Percentiles rank a stretch among this genome's conserved stretches.
Evolutionary conservation across 2,797 vertebrate species (phyloP).

Genomic region (Triplophysa bombifrons): DNA sequence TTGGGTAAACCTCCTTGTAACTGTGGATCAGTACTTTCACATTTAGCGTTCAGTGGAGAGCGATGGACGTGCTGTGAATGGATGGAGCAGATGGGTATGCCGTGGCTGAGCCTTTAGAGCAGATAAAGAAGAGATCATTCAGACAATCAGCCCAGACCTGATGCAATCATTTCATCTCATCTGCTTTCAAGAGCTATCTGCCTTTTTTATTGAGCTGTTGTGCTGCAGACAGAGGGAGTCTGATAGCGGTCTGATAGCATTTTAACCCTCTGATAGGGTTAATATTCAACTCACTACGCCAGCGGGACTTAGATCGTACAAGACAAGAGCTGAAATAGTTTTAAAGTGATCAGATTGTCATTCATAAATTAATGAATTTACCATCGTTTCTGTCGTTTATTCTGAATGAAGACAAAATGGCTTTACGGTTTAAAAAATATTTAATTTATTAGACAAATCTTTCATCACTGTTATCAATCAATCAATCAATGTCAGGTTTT

Average conservation of each 20-base stretch:
- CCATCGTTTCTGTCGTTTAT: background rate
- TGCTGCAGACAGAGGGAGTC: constrained; percentile 67
- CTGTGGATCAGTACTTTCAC: background rate
- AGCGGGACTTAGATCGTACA: constrained; percentile 26
- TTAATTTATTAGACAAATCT: background rate
- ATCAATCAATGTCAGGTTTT: no score
- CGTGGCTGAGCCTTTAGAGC: constrained; percentile 60
- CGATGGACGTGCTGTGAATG: constrained; percentile 18
- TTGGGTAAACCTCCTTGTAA: background rate
- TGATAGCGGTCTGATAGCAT: constrained; percentile 41
- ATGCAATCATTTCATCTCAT: constrained; percentile 81
- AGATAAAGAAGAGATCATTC: constrained; percentile 82
- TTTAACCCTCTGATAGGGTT: constrained; percentile 62
- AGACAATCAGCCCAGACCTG: constrained; percentile 74
- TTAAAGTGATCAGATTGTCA: background rate
- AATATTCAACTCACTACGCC: constrained; percentile 41
- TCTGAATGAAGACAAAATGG: background rate
- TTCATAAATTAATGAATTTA: background rate
- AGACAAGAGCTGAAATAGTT: constrained; percentile 31
- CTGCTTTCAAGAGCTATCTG: constrained; percentile 80
- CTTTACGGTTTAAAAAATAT: background rate
- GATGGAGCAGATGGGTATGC: constrained; percentile 50
- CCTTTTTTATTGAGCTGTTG: constrained; percentile 79
- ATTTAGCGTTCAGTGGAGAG: constrained; percentile 1
- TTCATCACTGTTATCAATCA: no score